A percentile compares a stretch with the other conserved stretches of the same genome.
phyloP scores from a whole-genome alignment of 2,888 invertebrate species.

The Ceriagrion tenellum region DNA sequence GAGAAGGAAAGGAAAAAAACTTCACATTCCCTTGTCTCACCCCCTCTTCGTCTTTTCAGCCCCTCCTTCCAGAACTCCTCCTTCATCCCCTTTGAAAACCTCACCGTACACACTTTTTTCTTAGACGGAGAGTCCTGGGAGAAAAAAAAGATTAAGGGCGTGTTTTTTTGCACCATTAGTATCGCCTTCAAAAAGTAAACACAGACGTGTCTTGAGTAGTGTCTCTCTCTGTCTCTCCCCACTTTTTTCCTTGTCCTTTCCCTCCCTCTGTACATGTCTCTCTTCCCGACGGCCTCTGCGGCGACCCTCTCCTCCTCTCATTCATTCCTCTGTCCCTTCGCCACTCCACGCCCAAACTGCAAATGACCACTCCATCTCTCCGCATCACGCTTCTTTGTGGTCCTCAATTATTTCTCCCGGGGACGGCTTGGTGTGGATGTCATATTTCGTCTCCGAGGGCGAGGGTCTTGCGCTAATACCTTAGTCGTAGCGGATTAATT shows the following conservation, averaged over 20 bases:
- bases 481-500: too few relatives aligned
- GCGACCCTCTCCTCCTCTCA: neutral
- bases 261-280: too few relatives aligned
- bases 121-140: neutral
- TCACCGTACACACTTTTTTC: neutral
- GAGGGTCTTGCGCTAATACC: too few relatives aligned
- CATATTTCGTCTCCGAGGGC: too few relatives aligned
- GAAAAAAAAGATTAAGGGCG: neutral
- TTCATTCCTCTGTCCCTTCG: neutral
- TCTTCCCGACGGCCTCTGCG: neutral
- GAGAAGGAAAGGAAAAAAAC: neutral
- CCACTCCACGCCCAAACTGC: neutral
- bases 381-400: too few relatives aligned
- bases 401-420: too few relatives aligned
- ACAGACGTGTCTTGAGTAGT: conserved; percentile 46
- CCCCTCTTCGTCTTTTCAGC: too few relatives aligned
- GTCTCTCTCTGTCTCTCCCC: too few relatives aligned
- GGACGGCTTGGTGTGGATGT: too few relatives aligned
- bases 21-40: conserved; percentile 19
- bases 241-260: neutral
- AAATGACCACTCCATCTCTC: too few relatives aligned
- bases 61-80: neutral
- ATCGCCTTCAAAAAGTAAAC: conserved; percentile 64
- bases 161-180: conserved; percentile 59
- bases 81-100: neutral